Percentiles rank a stretch among this genome's conserved stretches.
Conservation (phyloP, 2,113 vertebrate species). For the Stercorarius parasiticus region DNA sequence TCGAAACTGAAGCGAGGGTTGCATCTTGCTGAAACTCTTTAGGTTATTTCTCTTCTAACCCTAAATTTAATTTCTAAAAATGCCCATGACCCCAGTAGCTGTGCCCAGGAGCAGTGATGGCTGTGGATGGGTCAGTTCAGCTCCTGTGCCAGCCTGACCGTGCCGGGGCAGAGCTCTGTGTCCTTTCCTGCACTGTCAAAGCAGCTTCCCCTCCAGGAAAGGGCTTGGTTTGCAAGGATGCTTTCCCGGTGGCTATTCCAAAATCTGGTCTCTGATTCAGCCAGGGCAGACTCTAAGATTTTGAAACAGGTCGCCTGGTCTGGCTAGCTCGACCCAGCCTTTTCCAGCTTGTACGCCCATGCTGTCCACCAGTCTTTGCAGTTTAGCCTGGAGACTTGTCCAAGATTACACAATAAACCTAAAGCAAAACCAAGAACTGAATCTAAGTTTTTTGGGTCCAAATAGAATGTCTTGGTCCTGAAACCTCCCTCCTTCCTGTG, state of each 20-base stretch:
- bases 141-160: not conserved
- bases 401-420: not conserved
- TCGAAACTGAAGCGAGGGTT: not conserved
- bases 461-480: not conserved
- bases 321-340: not conserved
- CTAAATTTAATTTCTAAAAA: not conserved
- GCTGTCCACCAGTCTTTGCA: not conserved
- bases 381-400: not conserved
- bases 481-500: not conserved
- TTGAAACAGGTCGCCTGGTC: not conserved
- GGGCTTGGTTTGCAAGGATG: not conserved
- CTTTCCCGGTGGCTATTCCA: not conserved
- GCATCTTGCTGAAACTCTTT: not conserved
- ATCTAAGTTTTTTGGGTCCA: not conserved
- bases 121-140: not conserved
- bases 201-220: not conserved
- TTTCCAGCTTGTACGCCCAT: not conserved
- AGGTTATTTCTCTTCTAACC: not conserved
- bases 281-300: not conserved
- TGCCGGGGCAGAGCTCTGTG: fast-evolving
- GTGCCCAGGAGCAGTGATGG: fast-evolving
- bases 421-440: not conserved
- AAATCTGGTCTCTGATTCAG: not conserved
- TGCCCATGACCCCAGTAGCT: not conserved
- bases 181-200: not conserved